Base-by-base conservation (phyloP, 2,113 vertebrate genomes). In the Sander vitreus region DNA sequence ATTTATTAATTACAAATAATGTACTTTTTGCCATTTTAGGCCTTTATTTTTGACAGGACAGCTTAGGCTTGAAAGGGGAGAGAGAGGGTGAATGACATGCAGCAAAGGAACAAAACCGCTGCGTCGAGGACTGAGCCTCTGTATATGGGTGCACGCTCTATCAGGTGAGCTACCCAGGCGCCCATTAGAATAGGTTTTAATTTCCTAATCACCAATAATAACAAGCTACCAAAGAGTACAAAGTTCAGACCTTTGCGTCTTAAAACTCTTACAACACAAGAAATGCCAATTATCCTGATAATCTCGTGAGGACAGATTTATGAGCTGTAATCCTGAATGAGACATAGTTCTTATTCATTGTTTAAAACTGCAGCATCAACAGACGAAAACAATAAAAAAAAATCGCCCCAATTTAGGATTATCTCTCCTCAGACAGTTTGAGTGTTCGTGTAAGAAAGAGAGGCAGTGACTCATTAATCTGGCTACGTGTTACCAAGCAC, bases 291-390 rank as follows among this genome's bases (percentile, higher is more conserved):
- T 70, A 57, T 4, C 10, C 4, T 39, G 73, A 75, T 83, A 73
- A 80, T 27, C 27, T 27, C 12, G 10, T 39, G 51, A 74, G 51
- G 64, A 76, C 18, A 66, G 55, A 59, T 58, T 84, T 74, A 58
- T 81, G 27, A 76, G 62, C 71, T 43, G 4, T 87, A 87, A 89
- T 87, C 84, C 87, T 50, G 47, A 78, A 65, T 78, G 43, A 87
- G 30, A 85, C 45, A 18, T 51, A 63, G 72, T 71, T 33, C 71
- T 74, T 75, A 73, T 78, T 88, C 62, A 80, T 75, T 67, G 69
- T 51, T 18, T 21, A 21, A 33, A 87, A 82, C 23, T 0, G 18
- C 68, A 70, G 51, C 68, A 63, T 15, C 27, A 0, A 36, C 64
- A 48, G 59, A 83, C 13, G 4, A 74, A 86, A 82, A 88, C 48